A percentile compares a stretch with the other conserved stretches of the same genome.
Conservation (phyloP, 2,797 vertebrate species). For the Aplochiton taeniatus region DNA sequence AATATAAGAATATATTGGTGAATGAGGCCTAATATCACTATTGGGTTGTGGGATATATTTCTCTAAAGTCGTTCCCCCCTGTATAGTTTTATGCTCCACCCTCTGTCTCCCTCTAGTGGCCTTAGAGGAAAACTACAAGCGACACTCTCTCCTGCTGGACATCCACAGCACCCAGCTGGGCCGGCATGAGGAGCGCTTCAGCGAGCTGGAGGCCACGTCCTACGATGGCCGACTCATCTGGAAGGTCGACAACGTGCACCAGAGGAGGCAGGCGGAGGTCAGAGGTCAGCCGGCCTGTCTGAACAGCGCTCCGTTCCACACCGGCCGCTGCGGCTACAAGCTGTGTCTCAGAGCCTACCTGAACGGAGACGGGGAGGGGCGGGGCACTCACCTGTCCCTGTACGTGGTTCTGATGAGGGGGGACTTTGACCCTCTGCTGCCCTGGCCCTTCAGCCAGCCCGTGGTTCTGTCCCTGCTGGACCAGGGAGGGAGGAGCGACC, state of each 20-base stretch:
- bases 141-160: slow-evolving; percentile 81
- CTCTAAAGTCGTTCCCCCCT: too few species aligned
- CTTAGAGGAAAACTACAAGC: slow-evolving; percentile 80
- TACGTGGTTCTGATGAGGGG: slow-evolving; percentile 90
- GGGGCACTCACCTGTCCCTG: slow-evolving; percentile 84
- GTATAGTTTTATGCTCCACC: neutral
- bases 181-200: slow-evolving; percentile 82
- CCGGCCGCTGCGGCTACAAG: slow-evolving; percentile 86
- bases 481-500: slow-evolving; percentile 84
- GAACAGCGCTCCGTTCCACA: slow-evolving; percentile 86
- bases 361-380: slow-evolving; percentile 84
- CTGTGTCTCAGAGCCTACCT: slow-evolving; percentile 82
- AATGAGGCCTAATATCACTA: too few species aligned
- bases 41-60: too few species aligned
- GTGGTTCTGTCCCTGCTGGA: slow-evolving; percentile 87
- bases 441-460: slow-evolving; percentile 89
- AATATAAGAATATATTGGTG: too few species aligned
- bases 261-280: slow-evolving; percentile 76
- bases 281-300: slow-evolving; percentile 75
- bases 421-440: slow-evolving; percentile 86
- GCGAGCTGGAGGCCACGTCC: slow-evolving; percentile 82
- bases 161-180: slow-evolving; percentile 83
- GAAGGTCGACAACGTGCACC: slow-evolving; percentile 85
- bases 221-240: slow-evolving; percentile 89
- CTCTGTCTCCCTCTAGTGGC: slow-evolving; percentile 57